Evolutionary conservation across 2,888 invertebrate genomes (phyloP), one percentile per base, ranked within the genome.

Genomic region (Mayetiola destructor): DNA sequence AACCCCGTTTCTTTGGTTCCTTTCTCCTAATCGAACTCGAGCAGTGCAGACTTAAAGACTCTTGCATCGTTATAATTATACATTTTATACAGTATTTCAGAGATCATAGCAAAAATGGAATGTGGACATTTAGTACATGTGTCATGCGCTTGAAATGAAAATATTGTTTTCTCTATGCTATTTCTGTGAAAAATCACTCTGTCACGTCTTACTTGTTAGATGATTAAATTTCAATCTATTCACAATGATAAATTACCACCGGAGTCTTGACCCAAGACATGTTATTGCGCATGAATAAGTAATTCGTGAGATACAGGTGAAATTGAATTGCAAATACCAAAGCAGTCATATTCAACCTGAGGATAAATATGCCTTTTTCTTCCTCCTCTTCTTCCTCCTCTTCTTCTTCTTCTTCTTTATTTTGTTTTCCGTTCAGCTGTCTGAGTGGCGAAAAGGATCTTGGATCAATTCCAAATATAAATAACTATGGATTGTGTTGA

Each of bases 221-320:
- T 27, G 27, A 48, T 48, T 27, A n/a, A 48, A 48, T 48, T 48
- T 48, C 32, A 9, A 12, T 16, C n/a, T 37, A n/a, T 48, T 48
- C 48, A 48, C 48, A 48, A 48, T 48, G 48, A 48, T 48, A 48
- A 48, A 48, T 48, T 27, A 48, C 48, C 48, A 48, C n/a, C 8
- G 3, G 42, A 42, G 10, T 42, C 23, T 23, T 23, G 23, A 23
- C 42, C 48, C 14, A 48, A 48, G 48, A 23, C 48, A 48, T 16
- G 48, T 23, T 27, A n/a, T n/a, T 14, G 27, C 48, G 36, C 12
- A 12, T n/a, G 14, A 5, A 36, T 8, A 18, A 39, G 20, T 20
- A 39, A n/a, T n/a, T n/a, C n/a, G n/a, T n/a, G n/a, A 9, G 39
- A 18, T 16, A 48, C 48, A 48, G 48, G 48, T 48, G 48, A 48